phyloP scores from a whole-genome alignment of 2,888 invertebrate species.

The Clistopyga incitator region DNA sequence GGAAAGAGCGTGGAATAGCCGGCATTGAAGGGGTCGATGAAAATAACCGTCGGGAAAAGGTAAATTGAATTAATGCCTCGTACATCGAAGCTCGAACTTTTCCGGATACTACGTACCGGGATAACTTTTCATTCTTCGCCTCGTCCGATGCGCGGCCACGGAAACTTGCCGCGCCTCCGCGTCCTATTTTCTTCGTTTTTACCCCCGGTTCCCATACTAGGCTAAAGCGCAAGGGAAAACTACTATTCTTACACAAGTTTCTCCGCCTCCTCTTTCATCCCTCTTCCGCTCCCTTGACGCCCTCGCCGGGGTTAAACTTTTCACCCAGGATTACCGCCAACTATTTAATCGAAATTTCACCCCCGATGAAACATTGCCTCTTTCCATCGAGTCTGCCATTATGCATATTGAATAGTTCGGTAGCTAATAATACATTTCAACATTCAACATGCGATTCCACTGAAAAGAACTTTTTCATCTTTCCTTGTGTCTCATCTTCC shows the following conservation, averaged over 20 bases:
- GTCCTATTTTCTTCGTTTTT: constrained; percentile 5
- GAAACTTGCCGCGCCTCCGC: neutral
- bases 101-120: neutral
- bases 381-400: neutral
- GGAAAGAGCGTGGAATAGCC: neutral
- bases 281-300: neutral
- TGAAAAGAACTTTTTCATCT: too few species aligned
- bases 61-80: constrained; percentile 17
- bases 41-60: neutral
- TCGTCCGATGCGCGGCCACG: neutral
- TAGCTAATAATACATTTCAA: neutral
- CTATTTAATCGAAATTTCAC: constrained; percentile 17
- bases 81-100: constrained; percentile 6
- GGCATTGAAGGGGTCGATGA: neutral
- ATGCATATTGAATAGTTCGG: neutral
- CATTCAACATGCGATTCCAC: too few species aligned
- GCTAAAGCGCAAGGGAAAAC: constrained; percentile 5
- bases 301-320: neutral
- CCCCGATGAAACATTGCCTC: neutral
- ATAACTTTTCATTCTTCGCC: constrained; percentile 15
- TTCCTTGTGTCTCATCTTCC: too few species aligned
- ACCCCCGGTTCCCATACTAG: neutral
- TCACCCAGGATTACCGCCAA: constrained; percentile 3
- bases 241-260: constrained; percentile 10
- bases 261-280: neutral